These are phyloP conservation scores for Tetragnatha montana DNA, from an alignment of 2,888 invertebrate species.

Conservation along the genomic window DNA sequence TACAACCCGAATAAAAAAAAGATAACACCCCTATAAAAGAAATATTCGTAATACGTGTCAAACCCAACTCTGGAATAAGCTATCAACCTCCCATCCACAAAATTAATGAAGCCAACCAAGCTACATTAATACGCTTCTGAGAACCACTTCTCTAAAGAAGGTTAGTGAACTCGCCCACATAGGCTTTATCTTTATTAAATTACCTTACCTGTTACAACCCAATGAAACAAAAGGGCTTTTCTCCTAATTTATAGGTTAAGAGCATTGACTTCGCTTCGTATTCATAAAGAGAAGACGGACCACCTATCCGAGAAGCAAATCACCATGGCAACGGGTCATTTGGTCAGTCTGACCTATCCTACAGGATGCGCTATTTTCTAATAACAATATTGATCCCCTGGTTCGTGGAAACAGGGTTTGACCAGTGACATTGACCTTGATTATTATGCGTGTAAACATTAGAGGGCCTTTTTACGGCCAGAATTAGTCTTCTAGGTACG, in stretches of 20 bases:
- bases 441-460: slow-evolving; percentile 36
- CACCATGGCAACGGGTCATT: slow-evolving; percentile 40
- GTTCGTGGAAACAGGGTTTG: slow-evolving; percentile 41
- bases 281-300: slow-evolving; percentile 11
- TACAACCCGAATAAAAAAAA: too few species aligned
- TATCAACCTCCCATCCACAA: not conserved
- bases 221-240: not conserved
- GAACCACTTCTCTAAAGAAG: not conserved
- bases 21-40: not conserved
- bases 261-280: slow-evolving; percentile 46
- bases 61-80: not conserved
- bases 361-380: slow-evolving; percentile 36
- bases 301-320: slow-evolving; percentile 4
- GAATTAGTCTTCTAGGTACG: slow-evolving; percentile 12
- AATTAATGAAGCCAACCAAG: not conserved
- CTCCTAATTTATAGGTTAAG: slow-evolving; percentile 37
- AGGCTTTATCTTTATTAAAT: not conserved
- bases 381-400: slow-evolving; percentile 42
- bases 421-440: slow-evolving; percentile 63
- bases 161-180: not conserved
- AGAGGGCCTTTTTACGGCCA: not conserved
- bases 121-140: not conserved
- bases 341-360: slow-evolving; percentile 16
- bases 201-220: not conserved
- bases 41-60: not conserved